These are phyloP conservation scores for Podarcis siculus DNA, from an alignment of 2,797 vertebrate genomes.

Conservation along the genomic window DNA sequence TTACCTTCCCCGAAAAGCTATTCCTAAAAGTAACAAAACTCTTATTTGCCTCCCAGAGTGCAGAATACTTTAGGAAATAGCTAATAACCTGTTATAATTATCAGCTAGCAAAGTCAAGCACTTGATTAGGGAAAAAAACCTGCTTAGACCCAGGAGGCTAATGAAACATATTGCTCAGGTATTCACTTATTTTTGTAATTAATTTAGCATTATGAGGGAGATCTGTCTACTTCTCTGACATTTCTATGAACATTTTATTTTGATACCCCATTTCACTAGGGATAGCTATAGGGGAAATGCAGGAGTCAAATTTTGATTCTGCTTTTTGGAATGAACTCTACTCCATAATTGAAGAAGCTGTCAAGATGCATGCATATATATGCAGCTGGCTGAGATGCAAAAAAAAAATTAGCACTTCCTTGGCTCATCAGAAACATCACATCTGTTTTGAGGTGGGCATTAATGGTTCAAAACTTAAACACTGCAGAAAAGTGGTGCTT, in stretches of 20 bases:
- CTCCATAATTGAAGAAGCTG: neutral
- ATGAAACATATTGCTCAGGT: slow-evolving; percentile 13
- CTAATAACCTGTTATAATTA: slow-evolving; percentile 1
- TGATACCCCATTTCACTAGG: neutral
- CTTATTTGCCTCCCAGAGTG: neutral
- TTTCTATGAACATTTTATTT: slow-evolving; percentile 4
- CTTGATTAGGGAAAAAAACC: neutral
- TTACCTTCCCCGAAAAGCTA: neutral
- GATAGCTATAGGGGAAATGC: neutral
- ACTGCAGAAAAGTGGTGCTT: neutral
- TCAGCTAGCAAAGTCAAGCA: neutral
- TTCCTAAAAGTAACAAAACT: neutral
- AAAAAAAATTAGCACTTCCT: neutral
- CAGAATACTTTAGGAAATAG: neutral
- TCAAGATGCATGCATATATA: neutral
- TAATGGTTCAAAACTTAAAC: neutral
- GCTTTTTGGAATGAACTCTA: neutral
- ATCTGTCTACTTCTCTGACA: neutral
- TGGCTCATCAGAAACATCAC: neutral
- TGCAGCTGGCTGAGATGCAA: neutral
- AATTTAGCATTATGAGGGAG: neutral
- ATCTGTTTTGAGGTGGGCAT: neutral
- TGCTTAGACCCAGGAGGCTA: neutral
- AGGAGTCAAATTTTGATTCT: slow-evolving; percentile 2
- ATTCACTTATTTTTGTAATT: slow-evolving; percentile 3